Evolutionary conservation across 2,113 vertebrate species (phyloP), one percentile per base, ranked within the genome.

Genomic region (Etheostoma spectabile): DNA sequence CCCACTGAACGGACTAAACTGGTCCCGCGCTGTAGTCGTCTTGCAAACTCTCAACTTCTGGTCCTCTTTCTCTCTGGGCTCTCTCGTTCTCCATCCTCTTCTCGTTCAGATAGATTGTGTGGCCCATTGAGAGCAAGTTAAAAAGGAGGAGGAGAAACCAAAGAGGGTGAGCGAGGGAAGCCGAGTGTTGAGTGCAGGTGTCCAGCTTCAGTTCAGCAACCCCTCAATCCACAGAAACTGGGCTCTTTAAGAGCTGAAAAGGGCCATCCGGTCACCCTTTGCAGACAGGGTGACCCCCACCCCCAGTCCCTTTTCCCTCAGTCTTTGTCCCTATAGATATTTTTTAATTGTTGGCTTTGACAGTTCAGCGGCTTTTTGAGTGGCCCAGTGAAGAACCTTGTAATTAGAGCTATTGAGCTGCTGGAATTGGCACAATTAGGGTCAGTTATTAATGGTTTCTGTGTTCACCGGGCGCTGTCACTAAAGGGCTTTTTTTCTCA

Each of bases 341-440:
- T 91, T 93, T 92, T 93, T 86, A 93, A 96, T 95, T 95, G 95
- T 96, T 94, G 76, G 0, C 86, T 89, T 89, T 94, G 94, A 95
- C 94, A 95, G 95, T 96, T 96, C 91, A 95, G 95, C 94, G 80
- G 93, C 95, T 93, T 93, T 89, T 94, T 92, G 94, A 94, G 90
- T 89, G 89, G 91, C 91, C 92, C 87, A 86, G 85, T 93, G 93
- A 93, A 94, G 96, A 95, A 94, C 91, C 94, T 94, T 95, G 95
- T 96, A 97, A 97, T 97, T 97, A 96, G 95, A 98, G 95, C 96
- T 97, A 96, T 96, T 96, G 96, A 96, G 93, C 91, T 92, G 84
- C 93, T 94, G 93, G 95, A 96, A 96, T 96, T 97, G 96, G 95
- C 95, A 96, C 96, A 97, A 97, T 97, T 96, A 97, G 94, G 93